Evolutionary conservation across 1,140 invertebrate genomes (phyloP), one percentile per base, ranked within the genome.

Genomic region (Drosophila mauritiana): DNA sequence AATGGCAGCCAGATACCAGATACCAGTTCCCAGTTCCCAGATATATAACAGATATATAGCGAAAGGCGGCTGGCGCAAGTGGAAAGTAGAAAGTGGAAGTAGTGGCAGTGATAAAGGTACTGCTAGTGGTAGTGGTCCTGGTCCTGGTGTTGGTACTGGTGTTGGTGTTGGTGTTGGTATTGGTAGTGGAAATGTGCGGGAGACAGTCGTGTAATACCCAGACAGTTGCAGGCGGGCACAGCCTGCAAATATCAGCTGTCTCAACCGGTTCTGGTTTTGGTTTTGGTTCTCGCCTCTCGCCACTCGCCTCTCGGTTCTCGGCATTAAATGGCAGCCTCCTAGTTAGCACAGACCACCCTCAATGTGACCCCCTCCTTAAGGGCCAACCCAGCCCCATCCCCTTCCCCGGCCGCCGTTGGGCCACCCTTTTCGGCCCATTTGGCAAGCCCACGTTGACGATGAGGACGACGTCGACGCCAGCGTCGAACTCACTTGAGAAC

Each of bases 401-500:
- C 12, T 15, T 7, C 3, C 34, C 13, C 8, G 3, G 1, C 27
- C 46, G 25, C 27, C 46, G 31, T 11, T 34, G 4, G 20, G 2
- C 1, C 12, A n/a, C 22, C 22, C 27, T 39, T 46, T 52, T 56
- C 53, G 59, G 59, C 40, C 61, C 53, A 65, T 75, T 75, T 65
- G 70, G 61, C 57, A 75, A 55, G 52, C 55, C 56, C 54, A 67
- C 46, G 48, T 61, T 63, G 68, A 53, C 34, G 52, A 61, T 58
- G 64, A 70, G 43, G 53, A 57, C 68, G 55, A 75, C 51, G 58
- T 51, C 83, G 75, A 69, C 73, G 67, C 64, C 67, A 70, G 67
- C 67, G 76, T 72, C 67, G 83, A 76, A 86, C 79, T 88, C 84
- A 89, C 84, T 88, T 88, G 67, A 89, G 76, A 88, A 88, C 84